Base-by-base conservation (phyloP, 2,113 vertebrate genomes). In the Cercopithecus mona region DNA sequence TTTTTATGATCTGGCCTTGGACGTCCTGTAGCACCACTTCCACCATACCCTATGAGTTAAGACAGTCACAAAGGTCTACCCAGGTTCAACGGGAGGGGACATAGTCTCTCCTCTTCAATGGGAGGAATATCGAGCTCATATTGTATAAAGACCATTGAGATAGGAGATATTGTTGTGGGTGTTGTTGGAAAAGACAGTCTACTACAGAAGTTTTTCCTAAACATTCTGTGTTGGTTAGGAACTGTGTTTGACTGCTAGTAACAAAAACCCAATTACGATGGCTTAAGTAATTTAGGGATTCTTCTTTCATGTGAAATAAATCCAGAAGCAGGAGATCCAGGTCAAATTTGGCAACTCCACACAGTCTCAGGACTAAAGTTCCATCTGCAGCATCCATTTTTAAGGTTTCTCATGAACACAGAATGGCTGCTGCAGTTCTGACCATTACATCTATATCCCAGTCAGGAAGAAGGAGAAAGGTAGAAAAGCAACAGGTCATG, bases 1-100 rank as follows among this genome's bases (percentile, higher is more conserved):
- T 86, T 92, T 95, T 86, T 94, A 94, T 87, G 80, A 23, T 27
- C 75, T 55, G 43, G 32, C 79, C 45, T 78, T 66, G 32, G 80
- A 61, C 88, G 66, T 91, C 93, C 84, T 8, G 22, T 90, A 59
- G 45, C 18, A 14, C 57, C 50, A 50, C 66, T 93, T 68, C 88
- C 25, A 70, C 45, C 59, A 66, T 50, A 1, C 16, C 75, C 61
- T 50, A 1, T 68, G 52, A 68, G 70, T 75, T 2, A 20, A 89
- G 88, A 64, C 79, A 57, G 84, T 82, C 57, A 6, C 32, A 66
- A 40, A 86, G 79, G n/a, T 89, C 91, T 78, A 38, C 61, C 70
- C 79, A 76, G 35, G 66, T 81, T 95, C 88, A 82, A 73, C 43
- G 84, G 66, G 55, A 72, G 61, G 64, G 50, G 18, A 57, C 43